A percentile compares a stretch with the other conserved stretches of the same genome.
Conservation (phyloP, 2,888 invertebrate genomes). For the Hymenopus coronatus region DNA sequence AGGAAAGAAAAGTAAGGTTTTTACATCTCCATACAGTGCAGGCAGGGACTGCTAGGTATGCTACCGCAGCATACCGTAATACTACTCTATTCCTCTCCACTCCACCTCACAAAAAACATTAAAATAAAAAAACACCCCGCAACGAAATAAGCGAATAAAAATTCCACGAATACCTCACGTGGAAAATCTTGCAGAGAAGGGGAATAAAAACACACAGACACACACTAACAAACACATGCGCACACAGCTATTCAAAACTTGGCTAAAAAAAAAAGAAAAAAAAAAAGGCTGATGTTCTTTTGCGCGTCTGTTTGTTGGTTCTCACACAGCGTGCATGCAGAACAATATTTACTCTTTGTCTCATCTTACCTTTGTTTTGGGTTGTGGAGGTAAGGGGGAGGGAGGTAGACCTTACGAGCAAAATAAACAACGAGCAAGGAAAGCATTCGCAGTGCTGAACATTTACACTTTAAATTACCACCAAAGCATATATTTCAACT, state of each 20-base stretch:
- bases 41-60: neutral
- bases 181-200: slow-evolving; percentile 1
- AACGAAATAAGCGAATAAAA: slow-evolving; percentile 14
- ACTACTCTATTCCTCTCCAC: neutral
- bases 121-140: neutral
- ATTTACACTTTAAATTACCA: neutral
- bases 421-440: neutral
- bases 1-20: neutral
- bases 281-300: neutral
- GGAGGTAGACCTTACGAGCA: neutral
- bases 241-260: neutral
- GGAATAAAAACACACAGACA: neutral
- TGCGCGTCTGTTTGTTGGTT: neutral
- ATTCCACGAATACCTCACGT: slow-evolving; percentile 5
- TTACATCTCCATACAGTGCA: neutral
- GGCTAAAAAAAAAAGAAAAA: neutral
- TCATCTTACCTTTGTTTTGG: neutral
- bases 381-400: neutral
- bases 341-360: neutral
- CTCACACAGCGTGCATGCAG: neutral
- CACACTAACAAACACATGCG: neutral
- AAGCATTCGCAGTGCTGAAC: neutral
- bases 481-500: too few relatives aligned
- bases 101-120: neutral
- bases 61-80: neutral